phyloP scores from a whole-genome alignment of 2,888 invertebrate genomes.

The Sarcophaga carnaria region DNA sequence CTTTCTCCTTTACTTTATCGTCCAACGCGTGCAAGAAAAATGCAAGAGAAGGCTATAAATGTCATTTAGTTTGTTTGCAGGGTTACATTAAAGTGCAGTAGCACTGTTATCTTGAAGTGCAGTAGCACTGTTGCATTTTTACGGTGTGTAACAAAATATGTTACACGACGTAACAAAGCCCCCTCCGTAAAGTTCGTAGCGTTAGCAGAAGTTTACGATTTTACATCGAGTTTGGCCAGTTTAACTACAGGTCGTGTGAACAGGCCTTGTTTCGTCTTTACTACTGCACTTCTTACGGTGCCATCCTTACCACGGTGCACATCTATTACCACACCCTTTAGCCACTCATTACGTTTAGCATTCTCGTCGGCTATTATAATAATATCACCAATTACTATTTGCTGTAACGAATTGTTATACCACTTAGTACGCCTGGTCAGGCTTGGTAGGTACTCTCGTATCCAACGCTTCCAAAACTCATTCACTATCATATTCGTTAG shows the following conservation, averaged over 20 bases:
- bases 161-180: conserved; percentile 22
- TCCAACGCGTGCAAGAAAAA: no score
- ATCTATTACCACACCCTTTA: conserved; percentile 22
- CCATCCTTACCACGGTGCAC: conserved; percentile 51
- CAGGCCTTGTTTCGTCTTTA: conserved; percentile 51
- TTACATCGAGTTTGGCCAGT: conserved; percentile 57
- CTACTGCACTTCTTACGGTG: conserved; percentile 61
- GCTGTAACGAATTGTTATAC: conserved; percentile 31
- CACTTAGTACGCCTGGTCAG: conserved; percentile 53
- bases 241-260: conserved; percentile 53
- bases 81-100: no score
- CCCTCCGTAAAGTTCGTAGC: conserved; percentile 55
- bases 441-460: neutral
- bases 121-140: no score
- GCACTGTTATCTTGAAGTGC: no score
- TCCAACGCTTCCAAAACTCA: no score
- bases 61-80: no score
- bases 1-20: no score
- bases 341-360: conserved; percentile 55
- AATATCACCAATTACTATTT: conserved; percentile 42
- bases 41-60: no score
- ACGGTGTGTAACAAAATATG: no score
- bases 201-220: conserved; percentile 35
- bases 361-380: conserved; percentile 64
- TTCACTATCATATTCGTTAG: no score